Evolutionary conservation across 2,797 vertebrate genomes (phyloP), one percentile per base, ranked within the genome.

Genomic region (Myiothlypis chrysogaster): DNA sequence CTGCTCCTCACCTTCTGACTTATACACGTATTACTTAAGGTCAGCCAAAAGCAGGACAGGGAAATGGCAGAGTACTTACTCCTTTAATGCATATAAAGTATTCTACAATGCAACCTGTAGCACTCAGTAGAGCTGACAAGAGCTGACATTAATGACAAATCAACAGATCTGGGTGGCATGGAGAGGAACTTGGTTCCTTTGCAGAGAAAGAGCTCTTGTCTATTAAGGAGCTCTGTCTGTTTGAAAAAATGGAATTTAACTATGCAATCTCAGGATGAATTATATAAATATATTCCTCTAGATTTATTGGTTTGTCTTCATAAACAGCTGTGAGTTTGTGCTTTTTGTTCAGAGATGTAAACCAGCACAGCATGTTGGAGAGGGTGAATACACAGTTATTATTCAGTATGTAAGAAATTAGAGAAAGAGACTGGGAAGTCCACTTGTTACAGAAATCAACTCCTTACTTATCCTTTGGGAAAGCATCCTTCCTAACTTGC

Each of bases 281-380:
- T 90, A 73, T 86, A 88, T 43, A 93, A 95, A 90, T 76, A 59
- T 60, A 93, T 96, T 93, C 73, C 69, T 66, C 68, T 35, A 88
- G 79, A 95, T 92, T 91, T 89, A 94, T 55, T 82, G 84, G 79
- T 85, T 93, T 89, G 75, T 90, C 83, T 91, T 94, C 91, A 78
- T 50, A 90, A 95, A 77, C 89, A 94, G 73, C 85, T 91, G 83
- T 70, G 84, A 93, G 72, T 32, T 66, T 88, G 76, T 78, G 79
- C 72, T 91, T 96, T 86, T 80, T 75, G n/a, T 83, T 95, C 79
- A 49, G 72, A 95, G 76, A 93, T 76, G 76, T 78, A 95, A 94
- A 89, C 55, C 94, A 89, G 79, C 69, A 76, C 84, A 90, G 82
- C 61, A 32, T 83, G 65, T 23, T 81, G 84, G 84, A 85, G 43